Evolutionary conservation across 2,797 vertebrate genomes (phyloP), one percentile per base, ranked within the genome.

Genomic region (Amblyopsis hoosieri): DNA sequence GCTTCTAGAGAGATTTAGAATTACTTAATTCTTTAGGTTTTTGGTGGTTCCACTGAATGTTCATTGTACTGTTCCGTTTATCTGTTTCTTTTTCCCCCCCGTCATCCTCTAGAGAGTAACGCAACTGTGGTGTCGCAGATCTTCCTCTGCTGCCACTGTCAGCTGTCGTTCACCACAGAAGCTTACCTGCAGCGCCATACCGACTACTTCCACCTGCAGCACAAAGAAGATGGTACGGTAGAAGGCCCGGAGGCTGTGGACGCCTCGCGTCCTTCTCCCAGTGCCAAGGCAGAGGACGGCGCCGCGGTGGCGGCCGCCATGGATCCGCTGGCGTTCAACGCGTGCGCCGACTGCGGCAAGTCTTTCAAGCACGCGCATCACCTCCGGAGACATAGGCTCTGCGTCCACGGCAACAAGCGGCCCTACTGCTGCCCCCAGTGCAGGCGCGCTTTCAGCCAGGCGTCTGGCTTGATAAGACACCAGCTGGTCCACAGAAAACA

Each of bases 341-440:
- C 76, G 0, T 92, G 91, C 1, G 60, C 71, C 0, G 88, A 91
- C 12, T 94, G 92, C 2, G 90, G 89, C 12, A 91, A 87, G 66
- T 76, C 62, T 5, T 94, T 94, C 68, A 88, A 91, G 42, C 85
- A 90, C 7, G 72, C 82, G 0, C 88, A 89, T 50, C 91, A 93
- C 77, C 85, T 94, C 1, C 83, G 79, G 74, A 86, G 91, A 61
- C 92, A 94, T 76, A 85, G 85, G 75, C 91, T 85, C 0, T 89
- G 86, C 2, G 91, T 93, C 37, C 93, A 94, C 74, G 86, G 89
- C 0, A 93, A 92, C 80, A 91, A 86, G 57, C 90, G 91, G 0
- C 92, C 92, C 7, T 93, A 92, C 77, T 93, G 91, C 78, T 94
- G 92, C 80, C 66, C 76, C 3, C 83, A 82, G n/a, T 93, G 93